A percentile compares a stretch with the other conserved stretches of the same genome.
phyloP scores from a whole-genome alignment of 2,113 vertebrate species.

The Eublepharis macularius region DNA sequence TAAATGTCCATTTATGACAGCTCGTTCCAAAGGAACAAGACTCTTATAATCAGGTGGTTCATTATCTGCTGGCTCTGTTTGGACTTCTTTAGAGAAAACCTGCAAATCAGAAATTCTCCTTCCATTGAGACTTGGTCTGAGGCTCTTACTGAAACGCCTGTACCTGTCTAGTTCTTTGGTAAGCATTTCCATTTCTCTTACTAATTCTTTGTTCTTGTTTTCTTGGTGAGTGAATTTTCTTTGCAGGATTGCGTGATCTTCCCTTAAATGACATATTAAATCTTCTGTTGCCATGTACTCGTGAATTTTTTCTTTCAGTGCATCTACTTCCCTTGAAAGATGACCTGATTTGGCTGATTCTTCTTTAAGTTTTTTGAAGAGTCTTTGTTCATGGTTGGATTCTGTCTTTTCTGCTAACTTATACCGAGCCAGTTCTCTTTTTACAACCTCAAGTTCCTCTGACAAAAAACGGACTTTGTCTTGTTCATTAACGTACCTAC shows the following conservation, averaged over 20 bases:
- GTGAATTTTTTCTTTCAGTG: slow-evolving; percentile 95
- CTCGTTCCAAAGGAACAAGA: slow-evolving; percentile 81
- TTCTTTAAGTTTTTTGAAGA: slow-evolving; percentile 91
- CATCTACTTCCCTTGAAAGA: slow-evolving; percentile 89
- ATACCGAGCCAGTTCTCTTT: slow-evolving; percentile 88
- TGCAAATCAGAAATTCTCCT: slow-evolving; percentile 92
- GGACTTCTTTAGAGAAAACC: slow-evolving; percentile 91
- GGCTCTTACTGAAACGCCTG: slow-evolving; percentile 89
- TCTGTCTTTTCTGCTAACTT: slow-evolving; percentile 92
- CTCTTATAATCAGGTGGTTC: slow-evolving; percentile 83
- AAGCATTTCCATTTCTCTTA: slow-evolving; percentile 92
- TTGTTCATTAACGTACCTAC: slow-evolving; percentile 82
- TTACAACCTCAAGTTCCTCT: slow-evolving; percentile 88
- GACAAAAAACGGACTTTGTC: slow-evolving; percentile 86
- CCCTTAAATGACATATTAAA: slow-evolving; percentile 86
- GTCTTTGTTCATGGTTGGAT: slow-evolving; percentile 87
- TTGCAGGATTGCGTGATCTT: slow-evolving; percentile 87
- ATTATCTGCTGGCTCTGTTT: slow-evolving; percentile 86
- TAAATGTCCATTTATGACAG: slow-evolving; percentile 87
- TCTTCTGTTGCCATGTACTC: slow-evolving; percentile 93
- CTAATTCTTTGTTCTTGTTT: slow-evolving; percentile 90
- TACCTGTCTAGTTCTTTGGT: slow-evolving; percentile 92
- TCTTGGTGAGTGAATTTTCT: slow-evolving; percentile 94
- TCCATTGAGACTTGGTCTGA: slow-evolving; percentile 87
- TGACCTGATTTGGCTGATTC: slow-evolving; percentile 93